These are phyloP conservation scores for Blennius ocellaris DNA, from an alignment of 2,113 vertebrate species.

Conservation along the genomic window DNA sequence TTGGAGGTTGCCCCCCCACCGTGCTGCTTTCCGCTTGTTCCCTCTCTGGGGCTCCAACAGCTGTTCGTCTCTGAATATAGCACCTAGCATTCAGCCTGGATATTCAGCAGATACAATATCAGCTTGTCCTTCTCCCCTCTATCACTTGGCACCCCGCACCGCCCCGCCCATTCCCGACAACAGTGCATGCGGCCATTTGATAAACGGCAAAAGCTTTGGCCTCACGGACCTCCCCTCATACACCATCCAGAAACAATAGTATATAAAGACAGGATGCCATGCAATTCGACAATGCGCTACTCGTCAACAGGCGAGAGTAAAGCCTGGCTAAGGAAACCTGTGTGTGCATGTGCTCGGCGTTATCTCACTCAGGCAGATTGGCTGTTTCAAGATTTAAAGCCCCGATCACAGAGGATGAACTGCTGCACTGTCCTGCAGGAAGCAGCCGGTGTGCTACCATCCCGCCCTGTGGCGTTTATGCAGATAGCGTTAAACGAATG, in stretches of 20 bases:
- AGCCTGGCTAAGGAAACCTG: neutral
- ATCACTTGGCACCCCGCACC: constrained; percentile 27
- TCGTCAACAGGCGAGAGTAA: constrained; percentile 4
- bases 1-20: constrained; percentile 18
- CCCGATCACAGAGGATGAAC: neutral
- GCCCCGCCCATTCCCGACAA: constrained; percentile 62
- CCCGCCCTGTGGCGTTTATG: constrained; percentile 15
- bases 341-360: constrained; percentile 11
- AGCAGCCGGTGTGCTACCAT: constrained; percentile 2
- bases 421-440: constrained; percentile 9
- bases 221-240: neutral
- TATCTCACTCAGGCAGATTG: constrained; percentile 45
- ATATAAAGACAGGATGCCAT: constrained; percentile 7
- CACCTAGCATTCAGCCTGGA: constrained; percentile 61
- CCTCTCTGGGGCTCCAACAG: constrained; percentile 45
- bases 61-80: constrained; percentile 71
- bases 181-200: constrained; percentile 60
- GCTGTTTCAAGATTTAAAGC: neutral
- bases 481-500: constrained; percentile 29
- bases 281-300: neutral
- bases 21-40: constrained; percentile 14
- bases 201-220: constrained; percentile 47
- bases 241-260: neutral
- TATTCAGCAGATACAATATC: constrained; percentile 63
- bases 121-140: constrained; percentile 40